Evolutionary conservation across 2,797 vertebrate species (phyloP).

Genomic region (Pyrocephalus nanus): DNA sequence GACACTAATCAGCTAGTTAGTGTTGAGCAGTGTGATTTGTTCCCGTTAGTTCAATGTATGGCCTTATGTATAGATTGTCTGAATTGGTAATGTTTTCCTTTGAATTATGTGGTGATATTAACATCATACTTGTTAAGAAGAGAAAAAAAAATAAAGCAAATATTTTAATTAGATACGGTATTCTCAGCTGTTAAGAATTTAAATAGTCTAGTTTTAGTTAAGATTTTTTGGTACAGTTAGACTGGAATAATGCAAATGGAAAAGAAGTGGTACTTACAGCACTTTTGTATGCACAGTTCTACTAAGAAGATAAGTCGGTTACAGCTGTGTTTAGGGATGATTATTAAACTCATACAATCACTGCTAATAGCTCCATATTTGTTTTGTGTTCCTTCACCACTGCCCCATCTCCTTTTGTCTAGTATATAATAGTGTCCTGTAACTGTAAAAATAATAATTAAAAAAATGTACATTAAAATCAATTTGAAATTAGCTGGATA

Average conservation of each 20-base stretch:
- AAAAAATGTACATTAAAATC: background rate
- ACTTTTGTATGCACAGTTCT: background rate
- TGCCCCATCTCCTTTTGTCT: background rate
- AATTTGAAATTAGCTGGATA: background rate
- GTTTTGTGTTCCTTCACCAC: background rate
- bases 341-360: background rate
- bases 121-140: background rate
- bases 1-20: background rate
- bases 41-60: background rate
- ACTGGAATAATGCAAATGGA: background rate
- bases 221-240: background rate
- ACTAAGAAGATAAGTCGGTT: background rate
- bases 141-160: background rate
- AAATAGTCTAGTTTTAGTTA: background rate
- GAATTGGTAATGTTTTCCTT: background rate
- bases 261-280: background rate
- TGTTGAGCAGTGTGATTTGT: background rate
- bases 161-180: background rate
- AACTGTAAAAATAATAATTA: background rate
- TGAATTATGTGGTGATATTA: background rate
- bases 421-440: background rate
- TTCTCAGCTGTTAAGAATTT: background rate
- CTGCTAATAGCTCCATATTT: background rate
- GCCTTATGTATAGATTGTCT: background rate
- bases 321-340: background rate